Percentiles rank a stretch among this genome's conserved stretches.
These are phyloP conservation scores for Petroica traversi DNA, from an alignment of 2,113 vertebrate species.

Conservation along the genomic window DNA sequence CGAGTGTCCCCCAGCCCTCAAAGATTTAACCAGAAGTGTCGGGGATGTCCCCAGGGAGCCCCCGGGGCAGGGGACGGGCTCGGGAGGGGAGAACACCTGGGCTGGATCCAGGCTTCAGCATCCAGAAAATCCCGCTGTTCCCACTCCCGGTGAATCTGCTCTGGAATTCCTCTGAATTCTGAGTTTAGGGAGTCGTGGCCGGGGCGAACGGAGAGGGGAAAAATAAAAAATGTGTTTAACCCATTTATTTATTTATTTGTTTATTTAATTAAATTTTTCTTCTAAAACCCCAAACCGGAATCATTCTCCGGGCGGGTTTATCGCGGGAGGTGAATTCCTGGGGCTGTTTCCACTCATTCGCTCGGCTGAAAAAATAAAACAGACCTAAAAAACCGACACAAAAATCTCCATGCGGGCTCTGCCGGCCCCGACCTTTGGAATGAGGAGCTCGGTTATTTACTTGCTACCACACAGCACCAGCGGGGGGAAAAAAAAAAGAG, in stretches of 20 bases:
- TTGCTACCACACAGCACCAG: fast-evolving
- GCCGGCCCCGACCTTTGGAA: background rate
- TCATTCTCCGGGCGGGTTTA: background rate
- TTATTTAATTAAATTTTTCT: background rate
- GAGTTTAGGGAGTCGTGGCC: background rate
- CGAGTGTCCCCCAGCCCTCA: background rate
- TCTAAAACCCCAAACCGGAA: background rate
- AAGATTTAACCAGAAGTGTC: fast-evolving
- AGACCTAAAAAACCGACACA: background rate
- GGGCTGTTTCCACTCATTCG: background rate
- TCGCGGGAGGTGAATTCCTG: background rate
- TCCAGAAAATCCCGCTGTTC: background rate
- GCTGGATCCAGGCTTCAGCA: background rate
- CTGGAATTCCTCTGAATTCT: background rate
- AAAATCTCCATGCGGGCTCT: background rate
- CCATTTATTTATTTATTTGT: background rate
- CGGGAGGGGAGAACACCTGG: background rate
- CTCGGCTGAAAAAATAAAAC: background rate
- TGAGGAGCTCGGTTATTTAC: fast-evolving
- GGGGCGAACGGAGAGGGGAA: background rate
- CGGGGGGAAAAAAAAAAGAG: too few species aligned
- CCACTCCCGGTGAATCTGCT: background rate
- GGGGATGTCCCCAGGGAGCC: background rate
- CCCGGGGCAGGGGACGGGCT: background rate
- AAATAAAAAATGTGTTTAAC: too few species aligned